phyloP scores from a whole-genome alignment of 2,113 vertebrate species.

The Grammomys dolichurus region DNA sequence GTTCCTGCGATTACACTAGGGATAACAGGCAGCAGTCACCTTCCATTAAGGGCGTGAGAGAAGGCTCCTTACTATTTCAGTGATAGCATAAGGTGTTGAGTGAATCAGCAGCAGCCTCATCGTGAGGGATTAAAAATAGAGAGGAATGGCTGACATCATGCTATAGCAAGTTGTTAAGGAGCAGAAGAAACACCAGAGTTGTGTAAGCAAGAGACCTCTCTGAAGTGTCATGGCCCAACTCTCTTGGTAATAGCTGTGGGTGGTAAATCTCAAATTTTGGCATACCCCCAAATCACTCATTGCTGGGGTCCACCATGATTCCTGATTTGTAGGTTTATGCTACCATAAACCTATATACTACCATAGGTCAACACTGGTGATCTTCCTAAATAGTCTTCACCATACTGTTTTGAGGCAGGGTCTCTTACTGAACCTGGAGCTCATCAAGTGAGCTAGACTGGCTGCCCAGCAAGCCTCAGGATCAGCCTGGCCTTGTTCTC shows the following conservation, averaged over 20 bases:
- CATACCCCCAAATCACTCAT: not conserved
- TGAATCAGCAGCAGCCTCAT: conserved; percentile 76
- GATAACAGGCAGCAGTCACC: conserved; percentile 73
- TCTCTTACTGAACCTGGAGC: not conserved
- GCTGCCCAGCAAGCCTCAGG: not conserved
- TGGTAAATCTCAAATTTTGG: not conserved
- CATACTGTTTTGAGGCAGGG: no score
- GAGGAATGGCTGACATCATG: conserved; percentile 74
- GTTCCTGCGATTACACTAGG: conserved; percentile 73
- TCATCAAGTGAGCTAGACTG: not conserved
- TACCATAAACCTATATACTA: no score
- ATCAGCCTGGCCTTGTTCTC: no score
- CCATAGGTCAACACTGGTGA: not conserved
- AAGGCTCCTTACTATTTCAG: conserved; percentile 65
- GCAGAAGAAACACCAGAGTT: conserved; percentile 39
- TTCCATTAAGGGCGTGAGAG: conserved; percentile 72
- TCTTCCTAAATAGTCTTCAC: not conserved
- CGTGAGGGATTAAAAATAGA: conserved; percentile 77
- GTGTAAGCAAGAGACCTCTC: conserved; percentile 53
- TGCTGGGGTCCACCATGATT: not conserved
- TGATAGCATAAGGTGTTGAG: conserved; percentile 60
- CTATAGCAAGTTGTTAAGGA: conserved; percentile 71
- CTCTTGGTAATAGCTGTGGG: not conserved
- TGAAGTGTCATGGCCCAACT: not conserved
- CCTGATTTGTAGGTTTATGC: not conserved